phyloP scores from a whole-genome alignment of 2,113 vertebrate species.

The Tichodroma muraria region DNA sequence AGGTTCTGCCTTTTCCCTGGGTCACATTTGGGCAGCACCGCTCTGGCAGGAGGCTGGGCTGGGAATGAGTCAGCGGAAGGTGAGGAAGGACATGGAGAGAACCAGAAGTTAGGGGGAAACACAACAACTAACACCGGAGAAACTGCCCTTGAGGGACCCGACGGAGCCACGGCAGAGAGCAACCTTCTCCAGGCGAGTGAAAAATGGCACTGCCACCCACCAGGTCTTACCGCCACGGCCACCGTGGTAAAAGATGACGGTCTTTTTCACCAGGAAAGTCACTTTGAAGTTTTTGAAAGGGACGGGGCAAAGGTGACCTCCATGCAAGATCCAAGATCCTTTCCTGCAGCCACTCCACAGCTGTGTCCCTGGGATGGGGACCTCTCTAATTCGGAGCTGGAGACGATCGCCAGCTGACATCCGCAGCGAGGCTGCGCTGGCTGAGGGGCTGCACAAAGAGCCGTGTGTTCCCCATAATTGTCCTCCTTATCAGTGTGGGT shows the following conservation, averaged over 20 bases:
- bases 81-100: constrained; percentile 41
- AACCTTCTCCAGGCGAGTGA: background rate
- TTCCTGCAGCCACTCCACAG: background rate
- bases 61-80: constrained; percentile 50
- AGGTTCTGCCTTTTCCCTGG: background rate
- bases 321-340: background rate
- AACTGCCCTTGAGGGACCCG: background rate
- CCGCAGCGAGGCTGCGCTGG: background rate
- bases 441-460: background rate
- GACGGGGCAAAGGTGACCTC: background rate
- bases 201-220: background rate
- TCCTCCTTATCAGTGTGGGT: constrained; percentile 59
- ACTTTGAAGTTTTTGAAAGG: background rate
- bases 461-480: constrained; percentile 30
- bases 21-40: background rate
- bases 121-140: background rate
- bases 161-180: background rate
- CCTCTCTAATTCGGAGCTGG: background rate
- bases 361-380: background rate
- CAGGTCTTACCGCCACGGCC: rapidly evolving
- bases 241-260: too few relatives aligned
- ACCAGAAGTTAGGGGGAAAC: constrained; percentile 9
- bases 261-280: background rate
- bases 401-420: constrained; percentile 38
- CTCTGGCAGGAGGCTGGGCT: background rate